Conservation (phyloP, 2,797 vertebrate genomes). For the Pangasius larnaudii region DNA sequence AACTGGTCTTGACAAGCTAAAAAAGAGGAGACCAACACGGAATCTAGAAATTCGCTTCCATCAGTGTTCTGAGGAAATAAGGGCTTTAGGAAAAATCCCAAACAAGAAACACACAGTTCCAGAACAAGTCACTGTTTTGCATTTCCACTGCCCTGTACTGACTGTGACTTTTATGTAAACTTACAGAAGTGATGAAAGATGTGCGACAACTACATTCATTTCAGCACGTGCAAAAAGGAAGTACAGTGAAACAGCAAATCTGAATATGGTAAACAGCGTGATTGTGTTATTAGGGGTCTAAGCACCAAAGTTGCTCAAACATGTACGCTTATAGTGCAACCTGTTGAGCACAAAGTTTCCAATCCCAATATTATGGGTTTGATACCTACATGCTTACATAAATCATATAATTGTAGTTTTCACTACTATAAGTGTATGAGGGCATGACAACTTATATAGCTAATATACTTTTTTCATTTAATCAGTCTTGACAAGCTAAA, state of each 20-base stretch:
- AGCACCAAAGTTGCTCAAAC: neutral
- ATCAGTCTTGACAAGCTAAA: too few relatives aligned
- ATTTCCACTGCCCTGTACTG: slow-evolving; percentile 19
- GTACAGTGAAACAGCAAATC: neutral
- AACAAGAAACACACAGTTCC: slow-evolving; percentile 4
- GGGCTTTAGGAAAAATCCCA: too few relatives aligned
- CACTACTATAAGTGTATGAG: too few relatives aligned
- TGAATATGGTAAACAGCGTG: neutral
- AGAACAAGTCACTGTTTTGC: slow-evolving; percentile 33
- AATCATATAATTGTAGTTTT: neutral
- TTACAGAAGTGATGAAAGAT: slow-evolving; percentile 6
- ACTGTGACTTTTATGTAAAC: slow-evolving; percentile 32
- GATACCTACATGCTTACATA: neutral
- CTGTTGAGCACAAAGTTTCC: neutral
- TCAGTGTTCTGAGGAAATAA: neutral
- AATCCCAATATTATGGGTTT: neutral
- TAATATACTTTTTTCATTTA: neutral
- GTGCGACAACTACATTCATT: neutral
- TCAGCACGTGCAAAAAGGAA: neutral
- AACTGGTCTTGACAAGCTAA: neutral
- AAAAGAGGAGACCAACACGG: neutral
- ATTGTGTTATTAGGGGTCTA: neutral
- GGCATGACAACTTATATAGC: neutral
- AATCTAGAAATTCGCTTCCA: neutral
- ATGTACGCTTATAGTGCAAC: neutral